phyloP scores from a whole-genome alignment of 2,888 invertebrate genomes.

The Thecophora atra region DNA sequence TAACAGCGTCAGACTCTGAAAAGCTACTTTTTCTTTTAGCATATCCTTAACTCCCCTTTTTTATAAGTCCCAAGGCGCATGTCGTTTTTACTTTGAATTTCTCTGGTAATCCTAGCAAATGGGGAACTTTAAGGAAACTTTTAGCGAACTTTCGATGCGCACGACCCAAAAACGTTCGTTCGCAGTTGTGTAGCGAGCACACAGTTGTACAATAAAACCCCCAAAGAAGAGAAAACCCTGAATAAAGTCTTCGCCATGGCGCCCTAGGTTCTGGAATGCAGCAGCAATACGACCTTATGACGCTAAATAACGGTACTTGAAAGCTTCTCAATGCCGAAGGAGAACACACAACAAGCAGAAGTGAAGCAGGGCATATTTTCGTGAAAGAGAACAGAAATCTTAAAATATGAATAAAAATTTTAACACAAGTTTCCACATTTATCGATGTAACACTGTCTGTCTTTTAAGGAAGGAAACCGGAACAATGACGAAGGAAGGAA shows the following conservation, averaged over 20 bases:
- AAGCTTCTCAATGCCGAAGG: not conserved
- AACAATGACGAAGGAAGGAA: no score
- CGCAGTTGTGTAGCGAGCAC: no score
- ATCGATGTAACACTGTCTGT: not conserved
- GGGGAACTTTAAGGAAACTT: no score
- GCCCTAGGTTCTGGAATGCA: slow-evolving; percentile 2
- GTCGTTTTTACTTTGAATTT: no score
- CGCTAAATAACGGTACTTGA: slow-evolving; percentile 19
- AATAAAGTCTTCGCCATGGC: slow-evolving; percentile 30
- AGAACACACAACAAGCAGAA: not conserved
- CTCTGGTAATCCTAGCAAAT: no score
- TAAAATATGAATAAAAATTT: not conserved
- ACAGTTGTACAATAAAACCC: not conserved
- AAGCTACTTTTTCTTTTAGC: not conserved
- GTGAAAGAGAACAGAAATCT: not conserved
- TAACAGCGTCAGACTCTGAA: slow-evolving; percentile 16
- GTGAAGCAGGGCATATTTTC: not conserved
- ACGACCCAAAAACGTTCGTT: no score
- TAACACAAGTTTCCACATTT: not conserved
- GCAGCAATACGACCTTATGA: slow-evolving; percentile 14
- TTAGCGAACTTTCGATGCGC: no score
- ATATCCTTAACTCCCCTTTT: no score
- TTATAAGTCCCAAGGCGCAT: no score
- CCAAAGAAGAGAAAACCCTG: slow-evolving; percentile 38
- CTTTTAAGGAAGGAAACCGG: no score